phyloP scores from a whole-genome alignment of 2,888 invertebrate species.

The Mimas tiliae region DNA sequence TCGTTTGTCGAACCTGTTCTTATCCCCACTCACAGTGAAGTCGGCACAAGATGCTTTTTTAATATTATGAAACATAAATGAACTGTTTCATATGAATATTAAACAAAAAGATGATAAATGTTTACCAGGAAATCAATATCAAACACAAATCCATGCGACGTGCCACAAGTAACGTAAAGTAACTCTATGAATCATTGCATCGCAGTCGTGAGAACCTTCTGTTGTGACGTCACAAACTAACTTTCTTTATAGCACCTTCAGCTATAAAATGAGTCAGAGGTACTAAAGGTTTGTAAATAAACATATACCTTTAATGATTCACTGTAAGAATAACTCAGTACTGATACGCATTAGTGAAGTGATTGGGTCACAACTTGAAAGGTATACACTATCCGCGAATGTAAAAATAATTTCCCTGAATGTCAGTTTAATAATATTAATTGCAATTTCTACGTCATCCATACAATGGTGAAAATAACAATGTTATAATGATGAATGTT shows the following conservation, averaged over 20 bases:
- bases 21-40: too few relatives aligned
- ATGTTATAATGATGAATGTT: too few relatives aligned
- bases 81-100: background rate
- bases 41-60: too few relatives aligned
- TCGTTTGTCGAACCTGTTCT: too few relatives aligned
- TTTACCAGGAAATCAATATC: slow-evolving; percentile 26
- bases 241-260: slow-evolving; percentile 24
- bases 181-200: slow-evolving; percentile 18
- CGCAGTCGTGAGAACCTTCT: slow-evolving; percentile 20
- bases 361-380: background rate
- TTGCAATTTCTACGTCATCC: background rate
- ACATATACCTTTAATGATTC: slow-evolving; percentile 1
- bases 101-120: slow-evolving; percentile 19
- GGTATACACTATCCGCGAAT: background rate
- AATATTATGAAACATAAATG: background rate
- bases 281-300: background rate
- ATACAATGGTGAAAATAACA: background rate
- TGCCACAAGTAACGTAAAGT: slow-evolving; percentile 22
- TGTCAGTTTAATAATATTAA: background rate
- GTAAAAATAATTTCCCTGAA: background rate
- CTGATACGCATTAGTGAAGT: background rate
- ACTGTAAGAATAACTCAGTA: background rate
- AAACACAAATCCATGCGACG: slow-evolving; percentile 17
- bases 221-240: slow-evolving; percentile 9
- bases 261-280: slow-evolving; percentile 21